phyloP scores from a whole-genome alignment of 2,797 vertebrate species.

The Sarcophilus harrisii region DNA sequence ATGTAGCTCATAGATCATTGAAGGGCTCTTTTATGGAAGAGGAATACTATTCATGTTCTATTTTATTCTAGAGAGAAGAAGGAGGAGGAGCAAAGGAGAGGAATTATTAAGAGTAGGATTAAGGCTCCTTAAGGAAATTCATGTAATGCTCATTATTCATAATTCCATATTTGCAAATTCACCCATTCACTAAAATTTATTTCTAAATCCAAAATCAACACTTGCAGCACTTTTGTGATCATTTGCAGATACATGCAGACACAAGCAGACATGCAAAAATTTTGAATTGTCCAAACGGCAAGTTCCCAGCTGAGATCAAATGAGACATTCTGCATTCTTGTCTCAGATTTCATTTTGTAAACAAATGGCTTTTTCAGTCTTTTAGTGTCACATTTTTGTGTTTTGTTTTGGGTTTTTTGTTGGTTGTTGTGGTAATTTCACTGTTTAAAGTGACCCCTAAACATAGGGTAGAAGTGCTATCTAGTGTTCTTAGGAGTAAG shows the following conservation, averaged over 20 bases:
- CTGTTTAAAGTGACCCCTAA: not conserved
- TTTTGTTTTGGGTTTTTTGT: not conserved
- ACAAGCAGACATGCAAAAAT: not conserved
- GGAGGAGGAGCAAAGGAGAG: not conserved
- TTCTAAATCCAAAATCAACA: not conserved
- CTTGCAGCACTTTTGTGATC: not conserved
- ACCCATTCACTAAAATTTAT: not conserved
- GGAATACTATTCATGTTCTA: not conserved
- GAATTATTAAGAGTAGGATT: not conserved
- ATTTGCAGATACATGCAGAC: not conserved
- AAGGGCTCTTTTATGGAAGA: not conserved
- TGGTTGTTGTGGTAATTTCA: not conserved
- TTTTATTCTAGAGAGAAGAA: not conserved
- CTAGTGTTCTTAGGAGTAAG: not conserved
- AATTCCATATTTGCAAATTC: not conserved
- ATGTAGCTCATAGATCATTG: not conserved
- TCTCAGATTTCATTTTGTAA: not conserved
- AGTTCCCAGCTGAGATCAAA: not conserved
- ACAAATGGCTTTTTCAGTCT: not conserved
- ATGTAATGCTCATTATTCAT: not conserved
- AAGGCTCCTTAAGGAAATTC: not conserved
- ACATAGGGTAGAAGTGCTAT: not conserved
- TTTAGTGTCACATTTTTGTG: not conserved
- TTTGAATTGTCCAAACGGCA: not conserved
- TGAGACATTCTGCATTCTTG: not conserved